Base-by-base conservation (phyloP, 37 sponge, comb jelly and placozoan species). In the Spongia lamella region DNA sequence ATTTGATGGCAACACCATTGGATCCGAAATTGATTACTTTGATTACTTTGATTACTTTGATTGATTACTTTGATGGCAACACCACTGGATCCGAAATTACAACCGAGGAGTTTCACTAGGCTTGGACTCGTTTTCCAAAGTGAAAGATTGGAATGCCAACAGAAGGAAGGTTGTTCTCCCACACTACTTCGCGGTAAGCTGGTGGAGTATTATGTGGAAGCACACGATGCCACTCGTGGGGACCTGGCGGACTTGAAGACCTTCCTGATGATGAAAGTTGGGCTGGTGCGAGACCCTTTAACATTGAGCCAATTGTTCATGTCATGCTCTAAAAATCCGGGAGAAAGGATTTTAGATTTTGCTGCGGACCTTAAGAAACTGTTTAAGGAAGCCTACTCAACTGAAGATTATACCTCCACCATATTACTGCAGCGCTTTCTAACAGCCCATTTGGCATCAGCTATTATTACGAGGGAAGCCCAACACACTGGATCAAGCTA, bases 121-220 rank as follows among this genome's bases (percentile, higher is more conserved):
- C 70, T 17, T 79, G 70, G 80, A 79, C 66, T 47, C 70, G 71
- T 19, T 79, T 79, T 33, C 53, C 68, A 35, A 33, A 69, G n/a
- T 16, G 61, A 70, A 14, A 49, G 30, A 39, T 61, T 70, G 19
- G 66, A 79, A 27, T 68, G 80, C 61, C 32, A 68, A 26, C 70
- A 56, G 33, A 70, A 38, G 11, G 68, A 78, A 56, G 68, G 69
- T 25, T 35, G 68, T 60, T n/a, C 69, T 20, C 80, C 79, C 27
- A 39, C 79, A 11, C 40, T 68, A 29, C 38, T 69, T 39, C 33
- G 80, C 1, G 81, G 81, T 13, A 80, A 70, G 37, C 73, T 80
- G 20, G 50, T 80, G 9, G 72, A 72, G 15, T 56, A 56, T 53
- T 80, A 63, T 26, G 29, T 72, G 20, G 64, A 70, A 14, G 24